Conservation (phyloP, 2,113 vertebrate species). For the Phoenicopterus ruber region DNA sequence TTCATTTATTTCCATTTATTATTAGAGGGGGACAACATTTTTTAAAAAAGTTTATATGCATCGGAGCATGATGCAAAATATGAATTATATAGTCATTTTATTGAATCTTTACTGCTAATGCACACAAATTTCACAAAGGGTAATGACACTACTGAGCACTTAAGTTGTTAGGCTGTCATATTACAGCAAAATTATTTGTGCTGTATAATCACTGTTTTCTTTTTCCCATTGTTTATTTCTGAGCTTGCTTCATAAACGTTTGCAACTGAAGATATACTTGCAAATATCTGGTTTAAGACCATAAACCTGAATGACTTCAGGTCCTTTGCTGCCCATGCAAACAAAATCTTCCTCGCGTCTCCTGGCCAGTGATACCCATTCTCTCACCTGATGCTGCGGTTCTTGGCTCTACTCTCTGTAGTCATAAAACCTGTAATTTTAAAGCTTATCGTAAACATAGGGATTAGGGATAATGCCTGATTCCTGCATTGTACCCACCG, state of each 20-base stretch:
- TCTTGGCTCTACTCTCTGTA: not conserved
- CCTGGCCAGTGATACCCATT: not conserved
- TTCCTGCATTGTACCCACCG: not conserved
- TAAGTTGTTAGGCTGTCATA: constrained; percentile 79
- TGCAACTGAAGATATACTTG: constrained; percentile 44
- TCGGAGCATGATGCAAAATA: constrained; percentile 60
- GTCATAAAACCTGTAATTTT: not conserved
- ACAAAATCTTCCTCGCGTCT: not conserved
- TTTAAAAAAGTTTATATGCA: constrained; percentile 20
- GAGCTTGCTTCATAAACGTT: constrained; percentile 61
- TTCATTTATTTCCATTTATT: constrained; percentile 53
- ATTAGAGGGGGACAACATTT: constrained; percentile 4
- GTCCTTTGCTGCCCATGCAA: constrained; percentile 1
- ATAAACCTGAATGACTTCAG: constrained; percentile 16
- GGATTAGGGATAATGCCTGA: not conserved
- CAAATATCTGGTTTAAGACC: constrained; percentile 50
- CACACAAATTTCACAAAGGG: constrained; percentile 69
- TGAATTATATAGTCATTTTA: constrained; percentile 74
- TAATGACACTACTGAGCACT: constrained; percentile 77
- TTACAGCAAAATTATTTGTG: constrained; percentile 76
- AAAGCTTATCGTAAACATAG: not conserved
- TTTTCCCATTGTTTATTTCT: constrained; percentile 70
- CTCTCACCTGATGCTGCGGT: not conserved
- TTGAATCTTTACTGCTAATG: constrained; percentile 74
- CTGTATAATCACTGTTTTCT: constrained; percentile 67